Percentiles rank a stretch among this genome's conserved stretches.
Conservation (phyloP, 1,140 invertebrate species). For the Formica exsecta region DNA sequence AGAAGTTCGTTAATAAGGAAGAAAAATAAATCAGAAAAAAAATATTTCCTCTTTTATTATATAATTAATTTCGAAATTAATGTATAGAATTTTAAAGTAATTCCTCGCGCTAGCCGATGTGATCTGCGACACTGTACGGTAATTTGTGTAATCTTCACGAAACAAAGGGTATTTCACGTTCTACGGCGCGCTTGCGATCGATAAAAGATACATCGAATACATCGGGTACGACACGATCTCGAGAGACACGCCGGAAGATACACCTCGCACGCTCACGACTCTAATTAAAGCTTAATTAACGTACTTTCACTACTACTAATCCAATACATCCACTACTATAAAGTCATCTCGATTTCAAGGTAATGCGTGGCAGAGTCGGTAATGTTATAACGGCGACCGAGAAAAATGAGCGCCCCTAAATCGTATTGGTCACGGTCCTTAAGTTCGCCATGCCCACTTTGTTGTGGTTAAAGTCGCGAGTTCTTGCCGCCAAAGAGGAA, state of each 20-base stretch:
- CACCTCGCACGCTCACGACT: slow-evolving; percentile 15
- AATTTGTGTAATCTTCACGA: slow-evolving; percentile 16
- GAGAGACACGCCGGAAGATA: slow-evolving; percentile 32
- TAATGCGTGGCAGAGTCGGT: slow-evolving; percentile 39
- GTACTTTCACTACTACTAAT: neutral
- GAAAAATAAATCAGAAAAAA: neutral
- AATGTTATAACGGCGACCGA: slow-evolving; percentile 35
- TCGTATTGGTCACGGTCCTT: slow-evolving; percentile 79
- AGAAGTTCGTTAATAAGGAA: neutral
- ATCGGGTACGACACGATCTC: slow-evolving; percentile 10
- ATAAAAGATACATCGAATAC: slow-evolving; percentile 58
- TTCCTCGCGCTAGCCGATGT: no score
- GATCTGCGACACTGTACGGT: neutral
- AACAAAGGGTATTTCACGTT: neutral
- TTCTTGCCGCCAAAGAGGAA: slow-evolving; percentile 62
- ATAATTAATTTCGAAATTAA: neutral
- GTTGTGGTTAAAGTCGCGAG: slow-evolving; percentile 75
- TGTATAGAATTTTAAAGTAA: neutral
- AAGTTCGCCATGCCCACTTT: slow-evolving; percentile 79
- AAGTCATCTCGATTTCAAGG: slow-evolving; percentile 56
- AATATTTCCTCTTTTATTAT: neutral
- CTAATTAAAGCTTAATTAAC: slow-evolving; percentile 55
- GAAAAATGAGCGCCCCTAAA: slow-evolving; percentile 76
- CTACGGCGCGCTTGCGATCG: neutral
- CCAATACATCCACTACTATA: slow-evolving; percentile 4